phyloP scores from a whole-genome alignment of 2,113 vertebrate genomes.

The Cygnus atratus region DNA sequence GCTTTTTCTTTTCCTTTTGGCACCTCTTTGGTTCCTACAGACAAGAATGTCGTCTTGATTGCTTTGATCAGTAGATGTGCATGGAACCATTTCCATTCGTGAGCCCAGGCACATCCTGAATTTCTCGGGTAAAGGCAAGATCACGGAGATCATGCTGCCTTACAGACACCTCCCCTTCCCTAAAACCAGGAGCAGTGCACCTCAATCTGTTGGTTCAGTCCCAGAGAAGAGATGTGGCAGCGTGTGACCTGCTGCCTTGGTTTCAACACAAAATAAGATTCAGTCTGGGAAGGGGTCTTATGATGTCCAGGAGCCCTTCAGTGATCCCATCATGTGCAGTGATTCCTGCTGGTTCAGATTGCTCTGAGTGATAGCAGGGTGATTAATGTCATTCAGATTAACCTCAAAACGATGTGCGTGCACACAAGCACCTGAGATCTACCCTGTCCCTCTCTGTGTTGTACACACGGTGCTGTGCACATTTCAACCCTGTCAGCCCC shows the following conservation, averaged over 20 bases:
- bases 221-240: neutral
- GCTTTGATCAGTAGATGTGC: neutral
- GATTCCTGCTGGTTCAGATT: neutral
- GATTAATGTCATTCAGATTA: neutral
- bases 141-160: neutral
- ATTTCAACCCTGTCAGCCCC: neutral
- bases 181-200: too few species aligned
- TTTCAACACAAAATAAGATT: neutral
- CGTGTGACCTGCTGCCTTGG: neutral
- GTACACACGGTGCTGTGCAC: fast-evolving
- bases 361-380: neutral
- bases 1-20: neutral
- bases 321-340: neutral
- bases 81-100: neutral
- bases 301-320: neutral
- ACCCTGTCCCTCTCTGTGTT: neutral
- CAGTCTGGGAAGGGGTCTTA: neutral
- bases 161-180: neutral
- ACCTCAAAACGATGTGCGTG: neutral
- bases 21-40: neutral
- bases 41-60: neutral
- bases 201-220: neutral
- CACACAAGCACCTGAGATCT: fast-evolving
- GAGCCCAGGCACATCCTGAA: neutral
- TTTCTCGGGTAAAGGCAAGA: neutral